phyloP scores from a whole-genome alignment of 64 coral and sea anemone species.

The Stichodactyla helianthus region DNA sequence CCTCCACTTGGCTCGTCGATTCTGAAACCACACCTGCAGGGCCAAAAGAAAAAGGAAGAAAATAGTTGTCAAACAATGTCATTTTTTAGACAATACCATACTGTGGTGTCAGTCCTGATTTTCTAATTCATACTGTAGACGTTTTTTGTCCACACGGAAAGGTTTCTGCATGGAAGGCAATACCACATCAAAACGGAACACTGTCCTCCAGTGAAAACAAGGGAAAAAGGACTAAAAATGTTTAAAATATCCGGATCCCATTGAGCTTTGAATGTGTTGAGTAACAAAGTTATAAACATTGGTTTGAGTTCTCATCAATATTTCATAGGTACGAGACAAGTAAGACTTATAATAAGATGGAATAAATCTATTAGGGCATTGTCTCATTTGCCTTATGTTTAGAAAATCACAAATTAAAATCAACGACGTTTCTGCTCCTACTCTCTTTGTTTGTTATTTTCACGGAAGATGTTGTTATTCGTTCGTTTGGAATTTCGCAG shows the following conservation, averaged over 20 bases:
- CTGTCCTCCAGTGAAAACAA: not conserved
- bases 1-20: constrained; percentile 94
- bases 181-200: not conserved
- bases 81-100: not conserved
- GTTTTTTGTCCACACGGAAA: not conserved
- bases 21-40: constrained; percentile 96
- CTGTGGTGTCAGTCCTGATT: not conserved
- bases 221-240: too few species aligned
- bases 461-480: not conserved
- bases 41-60: not conserved
- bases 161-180: not conserved
- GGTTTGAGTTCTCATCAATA: not conserved
- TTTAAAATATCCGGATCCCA: too few species aligned
- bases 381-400: too few species aligned
- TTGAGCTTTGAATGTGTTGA: too few species aligned
- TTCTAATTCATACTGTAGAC: not conserved
- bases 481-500: not conserved
- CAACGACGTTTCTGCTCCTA: too few species aligned
- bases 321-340: not conserved
- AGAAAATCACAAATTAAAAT: too few species aligned
- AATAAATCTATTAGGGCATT: too few species aligned
- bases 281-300: not conserved
- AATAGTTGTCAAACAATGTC: not conserved
- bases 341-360: too few species aligned
- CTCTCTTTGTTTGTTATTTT: not conserved